Base-by-base conservation (phyloP, 2,113 vertebrate genomes). In the Eudyptes chrysolophus region DNA sequence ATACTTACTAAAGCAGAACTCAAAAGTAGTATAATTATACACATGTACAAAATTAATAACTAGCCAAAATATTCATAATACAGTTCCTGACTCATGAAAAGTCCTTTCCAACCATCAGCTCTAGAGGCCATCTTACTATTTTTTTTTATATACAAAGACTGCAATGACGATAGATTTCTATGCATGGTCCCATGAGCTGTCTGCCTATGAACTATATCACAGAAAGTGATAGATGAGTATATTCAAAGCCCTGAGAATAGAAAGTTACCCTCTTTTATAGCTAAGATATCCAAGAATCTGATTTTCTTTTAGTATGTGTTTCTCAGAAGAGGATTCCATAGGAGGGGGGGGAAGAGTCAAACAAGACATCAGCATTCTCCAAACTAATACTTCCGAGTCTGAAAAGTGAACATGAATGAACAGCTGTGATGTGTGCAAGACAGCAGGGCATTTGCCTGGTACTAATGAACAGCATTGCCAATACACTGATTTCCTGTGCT, bases 401-500 rank as follows among this genome's bases (percentile, higher is more conserved):
- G 71, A 94, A 91, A 84, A 87, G 54, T 42, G 65, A 94, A 65
- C 34, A 16, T 48, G 65, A 88, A n/a, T 49, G 78, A 96, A 62
- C 84, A 97, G 79, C 82, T 97, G 92, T 27, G 52, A 79, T 90
- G 27, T 52, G 44, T 62, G 54, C 82, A 66, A 84, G 61, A 44
- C 80, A 88, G 89, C 66, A 85, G 34, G 48, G 44, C 76, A 62
- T 55, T 34, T 87, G 29, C 55, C 77, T 68, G 9, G 52, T n/a
- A 49, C 69, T 96, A 96, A 97, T 72, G 87, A 94, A 87, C 81
- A 89, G 21, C 38, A 16, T 12, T 94, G 85, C 93, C 90, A 90
- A 62, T 87, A 76, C 52, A 38, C n/a, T n/a, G 70, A 86, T 92
- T 82, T 84, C 52, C n/a, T 92, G 84, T 44, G 30, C 65, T 77